Conservation (phyloP, 2,113 vertebrate genomes). For the Pongo abelii region DNA sequence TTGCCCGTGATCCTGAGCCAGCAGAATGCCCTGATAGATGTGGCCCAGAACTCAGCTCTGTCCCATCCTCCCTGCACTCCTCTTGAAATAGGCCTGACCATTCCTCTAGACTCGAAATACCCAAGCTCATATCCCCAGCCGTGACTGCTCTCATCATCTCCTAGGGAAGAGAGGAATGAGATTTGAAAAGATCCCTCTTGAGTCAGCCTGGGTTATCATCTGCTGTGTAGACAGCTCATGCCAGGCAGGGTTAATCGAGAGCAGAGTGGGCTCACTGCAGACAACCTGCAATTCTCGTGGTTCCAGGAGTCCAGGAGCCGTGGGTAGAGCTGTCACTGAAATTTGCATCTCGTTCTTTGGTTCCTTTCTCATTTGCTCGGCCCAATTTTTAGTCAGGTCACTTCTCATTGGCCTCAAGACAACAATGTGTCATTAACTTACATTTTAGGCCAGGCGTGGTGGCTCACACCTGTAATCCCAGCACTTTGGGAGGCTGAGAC, state of each 20-base stretch:
- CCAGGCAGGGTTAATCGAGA: accelerated
- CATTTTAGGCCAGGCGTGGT: too few relatives aligned
- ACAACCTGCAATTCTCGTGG: accelerated
- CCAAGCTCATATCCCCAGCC: accelerated
- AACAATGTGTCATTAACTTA: not conserved
- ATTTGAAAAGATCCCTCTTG: accelerated
- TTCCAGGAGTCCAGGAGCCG: accelerated
- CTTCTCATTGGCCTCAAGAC: not conserved
- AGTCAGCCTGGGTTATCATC: too few relatives aligned
- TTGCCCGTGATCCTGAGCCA: not conserved
- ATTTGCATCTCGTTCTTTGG: accelerated
- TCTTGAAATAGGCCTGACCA: not conserved
- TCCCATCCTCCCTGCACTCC: accelerated
- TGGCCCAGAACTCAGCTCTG: not conserved
- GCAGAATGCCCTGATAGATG: accelerated
- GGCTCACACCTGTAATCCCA: too few relatives aligned
- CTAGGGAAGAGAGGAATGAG: not conserved
- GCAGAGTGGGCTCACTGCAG: accelerated
- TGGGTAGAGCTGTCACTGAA: accelerated
- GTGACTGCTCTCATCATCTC: not conserved
- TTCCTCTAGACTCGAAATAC: not conserved
- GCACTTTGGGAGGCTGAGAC: too few relatives aligned
- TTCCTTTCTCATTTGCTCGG: not conserved
- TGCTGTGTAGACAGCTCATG: accelerated
- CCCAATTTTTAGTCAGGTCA: not conserved